Base-by-base conservation (phyloP, 2,888 invertebrate genomes). In the Patella ulyssiponensis region DNA sequence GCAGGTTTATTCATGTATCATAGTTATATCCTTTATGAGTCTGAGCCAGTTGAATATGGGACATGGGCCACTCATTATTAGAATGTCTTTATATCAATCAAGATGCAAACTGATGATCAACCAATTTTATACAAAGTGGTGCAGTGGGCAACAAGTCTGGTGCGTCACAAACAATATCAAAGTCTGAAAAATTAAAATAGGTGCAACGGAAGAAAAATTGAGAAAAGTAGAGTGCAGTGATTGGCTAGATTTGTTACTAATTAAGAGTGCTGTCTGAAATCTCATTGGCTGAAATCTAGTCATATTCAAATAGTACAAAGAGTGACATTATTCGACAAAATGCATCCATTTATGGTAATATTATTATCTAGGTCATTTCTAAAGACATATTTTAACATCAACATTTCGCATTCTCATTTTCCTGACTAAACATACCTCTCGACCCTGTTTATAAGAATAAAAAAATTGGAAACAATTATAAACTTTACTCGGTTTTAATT, bases 91-190 rank as follows among this genome's bases (percentile, higher is more conserved):
- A 44, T 44, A 44, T 44, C 44, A 44, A 44, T 44, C 44, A 44
- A 44, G 44, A 44, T 44, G 44, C 44, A 44, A 44, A 44, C 7
- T 44, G 44, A 44, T 44, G 27, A 44, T 44, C 44, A 44, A 44
- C 44, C 44, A 44, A 44, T 44, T 44, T 44, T 44, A 44, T 44
- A 44, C 44, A 44, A 44, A 44, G 44, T 64, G 7, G 64, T 64
- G 64, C 64, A 20, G 64, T 23, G 23, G 64, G 23, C 64, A 64
- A 44, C 44, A 44, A 44, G 44, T 64, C 20, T 64, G 64, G 64
- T 64, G 64, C 64, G 23, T 23, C 64, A 64, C 64, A 64, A 20
- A 64, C 64, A 64, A 64, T 64, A 64, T 64, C 64, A 64, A 64
- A 64, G 23, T 64, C 64, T 64, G 64, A 64, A 64, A 64, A 58